Conservation (phyloP, 1,140 invertebrate species). For the Pseudachorutes palmiensis region DNA sequence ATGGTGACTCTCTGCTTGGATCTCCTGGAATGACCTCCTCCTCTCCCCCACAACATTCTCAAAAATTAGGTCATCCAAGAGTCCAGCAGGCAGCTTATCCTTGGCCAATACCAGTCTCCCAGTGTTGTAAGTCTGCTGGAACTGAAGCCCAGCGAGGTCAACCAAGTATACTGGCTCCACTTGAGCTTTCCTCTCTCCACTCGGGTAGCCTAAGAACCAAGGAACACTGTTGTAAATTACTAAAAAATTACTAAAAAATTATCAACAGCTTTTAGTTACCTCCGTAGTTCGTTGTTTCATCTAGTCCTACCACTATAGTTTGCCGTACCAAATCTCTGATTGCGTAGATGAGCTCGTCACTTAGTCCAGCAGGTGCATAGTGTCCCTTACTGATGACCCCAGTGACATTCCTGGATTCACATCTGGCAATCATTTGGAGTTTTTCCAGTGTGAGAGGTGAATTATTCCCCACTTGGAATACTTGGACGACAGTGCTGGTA, state of each 20-base stretch:
- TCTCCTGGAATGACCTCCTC: constrained; percentile 15
- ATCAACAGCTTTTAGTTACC: constrained; percentile 6
- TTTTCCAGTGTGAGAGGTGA: background rate
- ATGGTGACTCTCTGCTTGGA: background rate
- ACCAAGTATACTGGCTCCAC: constrained; percentile 14
- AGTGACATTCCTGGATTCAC: constrained; percentile 13
- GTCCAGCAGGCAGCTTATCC: constrained; percentile 7
- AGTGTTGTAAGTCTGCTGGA: constrained; percentile 20
- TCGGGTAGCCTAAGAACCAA: background rate
- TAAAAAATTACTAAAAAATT: background rate
- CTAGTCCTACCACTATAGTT: constrained; percentile 14
- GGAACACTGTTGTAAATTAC: background rate
- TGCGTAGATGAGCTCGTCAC: constrained; percentile 13
- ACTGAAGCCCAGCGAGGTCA: constrained; percentile 25
- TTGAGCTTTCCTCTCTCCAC: background rate
- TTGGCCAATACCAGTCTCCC: constrained; percentile 18
- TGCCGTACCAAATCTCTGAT: constrained; percentile 22
- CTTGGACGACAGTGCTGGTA: constrained; percentile 3
- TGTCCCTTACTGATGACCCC: constrained; percentile 18
- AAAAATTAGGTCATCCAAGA: constrained; percentile 26
- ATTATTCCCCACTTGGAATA: constrained; percentile 7
- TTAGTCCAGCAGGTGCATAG: constrained; percentile 12
- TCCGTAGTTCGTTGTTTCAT: constrained; percentile 12
- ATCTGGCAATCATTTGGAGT: constrained; percentile 20
- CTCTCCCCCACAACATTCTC: constrained; percentile 25